Conservation (phyloP, 2,888 invertebrate genomes). For the Caenorhabditis sulstoni region DNA sequence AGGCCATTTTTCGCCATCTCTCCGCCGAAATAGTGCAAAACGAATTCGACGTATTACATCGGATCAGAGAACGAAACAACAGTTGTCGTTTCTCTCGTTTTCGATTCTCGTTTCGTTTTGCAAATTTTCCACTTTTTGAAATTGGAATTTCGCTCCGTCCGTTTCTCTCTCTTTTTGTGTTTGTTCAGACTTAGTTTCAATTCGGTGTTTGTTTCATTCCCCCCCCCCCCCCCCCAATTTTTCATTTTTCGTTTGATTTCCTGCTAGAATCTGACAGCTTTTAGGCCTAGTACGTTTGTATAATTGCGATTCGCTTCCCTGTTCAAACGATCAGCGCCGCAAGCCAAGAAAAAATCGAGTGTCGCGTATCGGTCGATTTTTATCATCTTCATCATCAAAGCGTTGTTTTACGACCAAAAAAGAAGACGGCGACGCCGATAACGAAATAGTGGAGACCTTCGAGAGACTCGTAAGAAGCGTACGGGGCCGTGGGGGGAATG, state of each 20-base stretch:
- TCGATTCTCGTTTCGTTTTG: slow-evolving; percentile 21
- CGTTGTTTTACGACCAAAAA: slow-evolving; percentile 19
- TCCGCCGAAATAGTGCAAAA: slow-evolving; percentile 11
- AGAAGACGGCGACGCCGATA: slow-evolving; percentile 6
- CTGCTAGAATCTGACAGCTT: background rate
- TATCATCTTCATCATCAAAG: slow-evolving; percentile 17
- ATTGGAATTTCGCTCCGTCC: slow-evolving; percentile 21
- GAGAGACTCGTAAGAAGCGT: slow-evolving; percentile 18
- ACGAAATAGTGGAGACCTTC: slow-evolving; percentile 38
- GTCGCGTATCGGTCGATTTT: slow-evolving; percentile 21
- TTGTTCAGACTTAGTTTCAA: slow-evolving; percentile 47
- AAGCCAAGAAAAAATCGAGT: slow-evolving; percentile 1
- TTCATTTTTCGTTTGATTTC: background rate
- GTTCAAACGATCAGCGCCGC: slow-evolving; percentile 25
- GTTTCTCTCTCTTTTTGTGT: slow-evolving; percentile 15
- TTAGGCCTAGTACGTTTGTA: background rate
- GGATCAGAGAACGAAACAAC: slow-evolving; percentile 36
- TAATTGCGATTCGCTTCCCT: background rate
- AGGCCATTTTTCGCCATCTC: slow-evolving; percentile 36
- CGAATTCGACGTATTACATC: background rate
- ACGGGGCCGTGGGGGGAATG: too few relatives aligned
- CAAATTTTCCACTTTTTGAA: slow-evolving; percentile 15
- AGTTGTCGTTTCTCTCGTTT: slow-evolving; percentile 16
- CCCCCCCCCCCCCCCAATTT: background rate
- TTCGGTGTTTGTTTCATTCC: background rate